Percentiles rank a stretch among this genome's conserved stretches.
Evolutionary conservation across 2,797 vertebrate genomes (phyloP).

Genomic region (Garrulus glandarius): DNA sequence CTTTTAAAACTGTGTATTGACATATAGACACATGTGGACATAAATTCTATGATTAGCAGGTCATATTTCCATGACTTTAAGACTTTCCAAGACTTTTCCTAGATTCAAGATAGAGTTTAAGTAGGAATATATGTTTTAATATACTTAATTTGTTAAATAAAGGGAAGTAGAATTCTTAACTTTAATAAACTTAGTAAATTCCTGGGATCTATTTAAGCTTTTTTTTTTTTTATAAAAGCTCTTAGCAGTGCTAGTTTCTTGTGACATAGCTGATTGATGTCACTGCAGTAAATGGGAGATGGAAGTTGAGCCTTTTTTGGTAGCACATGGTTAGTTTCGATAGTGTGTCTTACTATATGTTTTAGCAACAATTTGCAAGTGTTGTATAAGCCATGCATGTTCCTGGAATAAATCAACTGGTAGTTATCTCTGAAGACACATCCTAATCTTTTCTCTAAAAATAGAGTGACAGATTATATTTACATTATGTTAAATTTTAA

Average conservation of each 20-base stretch:
- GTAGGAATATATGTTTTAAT: not conserved
- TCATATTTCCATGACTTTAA: not conserved
- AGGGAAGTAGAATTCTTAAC: not conserved
- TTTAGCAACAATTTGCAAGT: conserved; percentile 2
- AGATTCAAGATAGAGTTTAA: not conserved
- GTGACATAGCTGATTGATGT: not conserved
- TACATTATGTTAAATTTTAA: not conserved
- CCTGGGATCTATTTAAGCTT: not conserved
- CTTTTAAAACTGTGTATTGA: not conserved
- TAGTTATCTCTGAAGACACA: not conserved
- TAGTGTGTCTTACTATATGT: not conserved
- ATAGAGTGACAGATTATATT: not conserved
- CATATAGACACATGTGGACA: not conserved
- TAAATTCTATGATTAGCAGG: not conserved
- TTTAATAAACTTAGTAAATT: not conserved
- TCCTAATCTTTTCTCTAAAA: conserved; percentile 5
- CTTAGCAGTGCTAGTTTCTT: not conserved
- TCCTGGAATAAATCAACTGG: not conserved
- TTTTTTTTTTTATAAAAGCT: not conserved
- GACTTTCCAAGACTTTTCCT: not conserved
- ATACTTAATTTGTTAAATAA: not conserved
- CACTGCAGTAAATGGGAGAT: not conserved
- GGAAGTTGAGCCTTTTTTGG: not conserved
- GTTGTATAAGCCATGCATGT: not conserved
- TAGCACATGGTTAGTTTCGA: not conserved